Evolutionary conservation across 2,113 vertebrate species (phyloP).

Genomic region (Coptodon bakossiorum): DNA sequence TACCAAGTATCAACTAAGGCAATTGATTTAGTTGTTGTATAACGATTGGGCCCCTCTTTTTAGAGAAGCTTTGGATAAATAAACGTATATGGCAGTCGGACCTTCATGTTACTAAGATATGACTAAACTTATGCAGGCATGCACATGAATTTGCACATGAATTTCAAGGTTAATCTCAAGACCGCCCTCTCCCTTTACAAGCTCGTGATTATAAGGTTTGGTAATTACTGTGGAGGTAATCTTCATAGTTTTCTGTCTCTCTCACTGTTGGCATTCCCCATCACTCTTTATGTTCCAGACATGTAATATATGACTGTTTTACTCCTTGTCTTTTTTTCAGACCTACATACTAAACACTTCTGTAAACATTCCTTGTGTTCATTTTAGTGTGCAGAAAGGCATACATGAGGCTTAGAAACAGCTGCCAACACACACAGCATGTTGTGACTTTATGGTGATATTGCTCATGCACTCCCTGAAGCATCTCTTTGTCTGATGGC

Average conservation of each 20-base stretch:
- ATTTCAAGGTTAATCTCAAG: neutral
- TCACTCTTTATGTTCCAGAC: neutral
- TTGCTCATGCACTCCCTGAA: slow-evolving; percentile 38
- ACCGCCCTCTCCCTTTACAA: neutral
- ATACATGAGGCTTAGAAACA: neutral
- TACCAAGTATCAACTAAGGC: slow-evolving; percentile 23
- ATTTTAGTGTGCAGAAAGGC: neutral
- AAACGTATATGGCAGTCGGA: neutral
- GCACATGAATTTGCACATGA: neutral
- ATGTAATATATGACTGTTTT: neutral
- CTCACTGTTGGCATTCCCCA: neutral
- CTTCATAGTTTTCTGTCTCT: neutral
- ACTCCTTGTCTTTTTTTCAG: neutral
- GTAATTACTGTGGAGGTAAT: slow-evolving; percentile 16
- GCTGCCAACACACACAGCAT: neutral
- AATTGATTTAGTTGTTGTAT: slow-evolving; percentile 21
- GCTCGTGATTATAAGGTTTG: slow-evolving; percentile 16
- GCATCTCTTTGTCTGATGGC: slow-evolving; percentile 45
- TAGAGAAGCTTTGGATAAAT: neutral
- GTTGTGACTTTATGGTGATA: slow-evolving; percentile 24
- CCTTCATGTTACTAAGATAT: neutral
- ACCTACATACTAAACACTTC: neutral
- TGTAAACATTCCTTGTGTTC: neutral
- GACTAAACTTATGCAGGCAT: neutral
- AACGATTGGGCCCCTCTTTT: neutral